Conservation (phyloP, 2,113 vertebrate genomes). For the Gambusia affinis region DNA sequence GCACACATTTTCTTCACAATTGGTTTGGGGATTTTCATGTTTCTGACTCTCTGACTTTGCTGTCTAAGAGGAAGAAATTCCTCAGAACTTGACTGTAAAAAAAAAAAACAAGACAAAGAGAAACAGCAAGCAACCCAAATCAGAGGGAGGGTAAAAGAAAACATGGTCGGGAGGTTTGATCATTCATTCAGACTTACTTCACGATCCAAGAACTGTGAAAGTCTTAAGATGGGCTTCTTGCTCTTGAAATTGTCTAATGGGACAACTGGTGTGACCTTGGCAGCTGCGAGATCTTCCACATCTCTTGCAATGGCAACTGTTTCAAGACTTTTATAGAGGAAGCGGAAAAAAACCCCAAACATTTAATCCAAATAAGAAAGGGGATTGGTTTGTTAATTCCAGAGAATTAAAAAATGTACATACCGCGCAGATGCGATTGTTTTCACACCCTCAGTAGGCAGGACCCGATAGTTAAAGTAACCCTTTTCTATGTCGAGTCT, state of each 20-base stretch:
- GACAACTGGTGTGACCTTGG: constrained; percentile 78
- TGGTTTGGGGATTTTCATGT: neutral
- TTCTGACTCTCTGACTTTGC: constrained; percentile 17
- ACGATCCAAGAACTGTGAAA: neutral
- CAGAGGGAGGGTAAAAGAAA: neutral
- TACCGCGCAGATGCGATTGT: constrained; percentile 78
- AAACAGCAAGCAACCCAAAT: neutral
- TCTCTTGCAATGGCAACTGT: constrained; percentile 84
- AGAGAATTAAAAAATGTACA: constrained; percentile 3
- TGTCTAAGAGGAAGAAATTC: constrained; percentile 62
- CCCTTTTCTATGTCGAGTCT: constrained; percentile 79
- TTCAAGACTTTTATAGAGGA: constrained; percentile 72
- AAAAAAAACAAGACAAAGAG: constrained; percentile 1
- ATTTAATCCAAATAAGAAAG: neutral
- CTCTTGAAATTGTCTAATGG: constrained; percentile 49
- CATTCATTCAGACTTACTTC: constrained; percentile 46
- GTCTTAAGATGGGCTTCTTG: constrained; percentile 62
- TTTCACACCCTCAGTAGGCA: constrained; percentile 69
- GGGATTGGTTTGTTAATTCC: neutral
- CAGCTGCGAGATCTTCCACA: constrained; percentile 73
- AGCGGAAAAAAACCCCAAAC: no score
- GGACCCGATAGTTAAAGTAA: constrained; percentile 79
- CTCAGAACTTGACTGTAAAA: constrained; percentile 70
- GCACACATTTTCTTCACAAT: constrained; percentile 66
- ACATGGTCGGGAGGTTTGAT: neutral